These are phyloP conservation scores for Choloepus hoffmanni DNA, from an alignment of 2,113 vertebrate species.

Conservation along the genomic window DNA sequence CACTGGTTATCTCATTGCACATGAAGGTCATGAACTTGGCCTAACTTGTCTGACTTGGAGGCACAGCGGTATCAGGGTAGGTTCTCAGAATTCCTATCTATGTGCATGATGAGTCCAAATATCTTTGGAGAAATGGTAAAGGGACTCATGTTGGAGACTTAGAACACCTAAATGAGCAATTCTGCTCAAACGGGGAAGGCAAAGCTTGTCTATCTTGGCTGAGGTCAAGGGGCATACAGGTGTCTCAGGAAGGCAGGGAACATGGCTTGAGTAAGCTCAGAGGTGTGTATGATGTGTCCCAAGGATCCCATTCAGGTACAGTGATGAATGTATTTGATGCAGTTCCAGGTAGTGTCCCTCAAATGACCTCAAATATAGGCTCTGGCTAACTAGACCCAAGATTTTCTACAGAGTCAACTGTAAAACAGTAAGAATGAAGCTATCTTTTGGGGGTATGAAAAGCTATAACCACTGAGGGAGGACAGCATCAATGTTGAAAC, in stretches of 20 bases:
- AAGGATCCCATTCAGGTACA: background rate
- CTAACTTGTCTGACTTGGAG: background rate
- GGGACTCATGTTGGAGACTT: background rate
- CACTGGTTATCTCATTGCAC: background rate
- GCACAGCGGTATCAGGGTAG: background rate
- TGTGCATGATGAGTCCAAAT: background rate
- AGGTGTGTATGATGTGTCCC: background rate
- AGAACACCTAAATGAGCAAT: background rate
- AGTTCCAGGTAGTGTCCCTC: background rate
- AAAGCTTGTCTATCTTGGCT: background rate
- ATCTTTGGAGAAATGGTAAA: background rate
- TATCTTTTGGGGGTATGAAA: background rate
- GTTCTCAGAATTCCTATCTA: background rate
- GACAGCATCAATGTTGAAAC: accelerated
- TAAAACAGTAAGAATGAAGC: background rate
- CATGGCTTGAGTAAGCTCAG: background rate
- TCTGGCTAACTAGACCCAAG: background rate
- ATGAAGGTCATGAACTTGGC: background rate
- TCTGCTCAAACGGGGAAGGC: background rate
- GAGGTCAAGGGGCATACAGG: background rate
- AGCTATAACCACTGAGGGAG: background rate
- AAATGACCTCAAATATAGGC: background rate
- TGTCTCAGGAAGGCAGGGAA: background rate
- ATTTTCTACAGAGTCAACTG: background rate
- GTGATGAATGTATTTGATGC: background rate